phyloP scores from a whole-genome alignment of 2,888 invertebrate species.

The Ophonus ardosiacus region DNA sequence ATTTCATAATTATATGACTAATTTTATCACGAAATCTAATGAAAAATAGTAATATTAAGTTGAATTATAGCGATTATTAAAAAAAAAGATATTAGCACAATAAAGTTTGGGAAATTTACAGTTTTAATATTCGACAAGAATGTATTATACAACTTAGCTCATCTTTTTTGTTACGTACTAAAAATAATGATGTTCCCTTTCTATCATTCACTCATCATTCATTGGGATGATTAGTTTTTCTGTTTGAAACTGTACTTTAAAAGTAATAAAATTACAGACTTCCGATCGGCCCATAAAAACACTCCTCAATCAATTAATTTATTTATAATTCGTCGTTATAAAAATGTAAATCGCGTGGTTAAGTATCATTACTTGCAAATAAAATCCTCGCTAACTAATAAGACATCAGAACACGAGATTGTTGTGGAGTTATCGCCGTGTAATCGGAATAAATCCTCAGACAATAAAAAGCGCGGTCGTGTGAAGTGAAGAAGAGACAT shows the following conservation, averaged over 20 bases:
- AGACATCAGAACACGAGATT: conserved; percentile 43
- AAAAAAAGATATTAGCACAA: neutral
- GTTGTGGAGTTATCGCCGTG: conserved; percentile 40
- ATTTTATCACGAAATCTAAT: neutral
- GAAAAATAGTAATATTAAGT: neutral
- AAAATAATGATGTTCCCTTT: neutral
- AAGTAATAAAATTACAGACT: conserved; percentile 31
- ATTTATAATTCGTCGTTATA: conserved; percentile 46
- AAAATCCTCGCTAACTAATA: conserved; percentile 44
- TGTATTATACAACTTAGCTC: neutral
- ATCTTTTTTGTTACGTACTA: neutral
- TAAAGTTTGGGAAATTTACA: neutral
- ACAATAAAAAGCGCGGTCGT: conserved; percentile 43
- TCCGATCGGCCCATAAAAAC: conserved; percentile 38
- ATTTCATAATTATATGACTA: neutral
- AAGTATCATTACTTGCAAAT: conserved; percentile 48
- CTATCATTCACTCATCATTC: neutral
- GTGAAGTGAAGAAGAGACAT: conserved; percentile 33
- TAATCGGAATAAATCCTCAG: conserved; percentile 45
- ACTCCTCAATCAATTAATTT: conserved; percentile 40
- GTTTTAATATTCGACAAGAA: neutral
- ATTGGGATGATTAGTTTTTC: neutral
- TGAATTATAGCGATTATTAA: neutral
- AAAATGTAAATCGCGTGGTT: conserved; percentile 54
- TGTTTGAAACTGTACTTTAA: conserved; percentile 23